Percentiles rank a stretch among this genome's conserved stretches.
Evolutionary conservation across 2,888 invertebrate species (phyloP).

Genomic region (Colostygia pectinataria): DNA sequence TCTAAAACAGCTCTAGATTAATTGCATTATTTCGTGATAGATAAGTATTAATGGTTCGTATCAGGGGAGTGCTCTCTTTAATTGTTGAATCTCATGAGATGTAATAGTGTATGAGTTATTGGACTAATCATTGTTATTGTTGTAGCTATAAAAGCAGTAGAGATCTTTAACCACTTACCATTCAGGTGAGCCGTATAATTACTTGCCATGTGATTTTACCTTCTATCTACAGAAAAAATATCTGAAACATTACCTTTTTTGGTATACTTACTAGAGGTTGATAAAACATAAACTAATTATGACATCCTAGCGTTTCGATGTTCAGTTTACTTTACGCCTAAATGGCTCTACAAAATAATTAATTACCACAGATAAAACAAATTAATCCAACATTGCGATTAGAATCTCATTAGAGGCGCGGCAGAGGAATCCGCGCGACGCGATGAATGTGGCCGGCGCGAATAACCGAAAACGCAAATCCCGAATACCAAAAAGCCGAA

Average conservation of each 20-base stretch:
- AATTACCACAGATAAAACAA: slow-evolving; percentile 40
- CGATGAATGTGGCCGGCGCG: slow-evolving; percentile 58
- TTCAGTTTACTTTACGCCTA: no score
- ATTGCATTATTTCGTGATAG: slow-evolving; percentile 79
- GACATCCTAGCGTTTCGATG: no score
- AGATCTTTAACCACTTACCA: no score
- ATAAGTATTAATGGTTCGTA: slow-evolving; percentile 72
- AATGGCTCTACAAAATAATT: slow-evolving; percentile 20
- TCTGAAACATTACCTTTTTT: no score
- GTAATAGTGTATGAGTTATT: slow-evolving; percentile 61
- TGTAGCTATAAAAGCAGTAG: no score
- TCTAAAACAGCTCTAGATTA: slow-evolving; percentile 75
- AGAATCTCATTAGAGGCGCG: slow-evolving; percentile 70
- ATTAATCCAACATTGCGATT: slow-evolving; percentile 54
- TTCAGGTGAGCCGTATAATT: no score
- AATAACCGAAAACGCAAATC: slow-evolving; percentile 68
- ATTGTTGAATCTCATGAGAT: slow-evolving; percentile 72
- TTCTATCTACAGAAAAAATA: no score
- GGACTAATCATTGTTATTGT: slow-evolving; percentile 55
- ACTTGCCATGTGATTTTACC: no score
- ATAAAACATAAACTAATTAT: no score
- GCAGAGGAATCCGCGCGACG: slow-evolving; percentile 62
- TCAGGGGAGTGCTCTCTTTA: slow-evolving; percentile 67
- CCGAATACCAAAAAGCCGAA: slow-evolving; percentile 60
- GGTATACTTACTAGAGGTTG: no score